Conservation (phyloP, 2,113 vertebrate genomes). For the Pipra filicauda region DNA sequence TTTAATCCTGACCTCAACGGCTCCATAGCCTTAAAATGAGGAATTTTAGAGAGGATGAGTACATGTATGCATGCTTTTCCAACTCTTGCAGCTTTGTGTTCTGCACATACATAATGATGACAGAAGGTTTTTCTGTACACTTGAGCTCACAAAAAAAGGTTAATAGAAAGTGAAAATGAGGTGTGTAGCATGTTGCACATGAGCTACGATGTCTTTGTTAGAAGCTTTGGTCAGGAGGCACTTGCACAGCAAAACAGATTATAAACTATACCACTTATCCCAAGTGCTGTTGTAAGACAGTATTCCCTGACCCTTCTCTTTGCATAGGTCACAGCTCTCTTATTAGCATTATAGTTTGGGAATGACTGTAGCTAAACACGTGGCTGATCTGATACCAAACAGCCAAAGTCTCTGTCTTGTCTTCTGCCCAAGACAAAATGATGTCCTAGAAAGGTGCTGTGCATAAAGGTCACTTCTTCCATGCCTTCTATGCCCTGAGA, state of each 20-base stretch:
- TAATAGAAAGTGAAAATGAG: constrained; percentile 53
- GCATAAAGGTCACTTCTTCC: constrained; percentile 4
- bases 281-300: background rate
- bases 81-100: background rate
- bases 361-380: background rate
- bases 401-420: background rate
- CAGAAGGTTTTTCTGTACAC: constrained; percentile 1
- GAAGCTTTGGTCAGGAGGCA: constrained; percentile 3
- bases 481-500: background rate
- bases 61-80: background rate
- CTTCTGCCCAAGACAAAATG: background rate
- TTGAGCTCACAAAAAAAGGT: constrained; percentile 50
- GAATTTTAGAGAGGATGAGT: background rate
- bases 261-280: background rate
- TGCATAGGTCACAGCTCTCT: constrained; percentile 9
- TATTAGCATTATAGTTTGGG: constrained; percentile 11
- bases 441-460: background rate
- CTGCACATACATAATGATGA: constrained; percentile 4
- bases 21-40: background rate
- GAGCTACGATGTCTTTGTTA: constrained; percentile 38
- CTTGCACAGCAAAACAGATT: background rate
- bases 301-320: constrained; percentile 12
- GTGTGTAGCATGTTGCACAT: constrained; percentile 36
- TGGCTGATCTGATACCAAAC: background rate
- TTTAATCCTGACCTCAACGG: background rate